These are phyloP conservation scores for Bilobella aurantiaca DNA, from an alignment of 1,140 invertebrate genomes.

Conservation along the genomic window DNA sequence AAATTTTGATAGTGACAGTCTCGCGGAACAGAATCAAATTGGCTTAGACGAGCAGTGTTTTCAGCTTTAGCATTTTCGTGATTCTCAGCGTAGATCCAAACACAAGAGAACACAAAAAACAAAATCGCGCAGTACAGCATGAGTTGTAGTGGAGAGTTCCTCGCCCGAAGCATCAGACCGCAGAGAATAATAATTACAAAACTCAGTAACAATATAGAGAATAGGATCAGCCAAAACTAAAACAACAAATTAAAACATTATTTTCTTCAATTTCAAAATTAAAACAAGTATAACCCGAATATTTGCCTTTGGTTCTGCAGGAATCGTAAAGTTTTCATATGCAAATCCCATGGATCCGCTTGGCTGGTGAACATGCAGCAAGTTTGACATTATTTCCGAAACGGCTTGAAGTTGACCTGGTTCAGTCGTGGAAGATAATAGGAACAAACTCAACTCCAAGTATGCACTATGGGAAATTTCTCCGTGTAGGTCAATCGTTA, in stretches of 20 bases:
- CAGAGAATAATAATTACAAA: slow-evolving; percentile 18
- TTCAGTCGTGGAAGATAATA: background rate
- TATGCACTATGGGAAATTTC: slow-evolving; percentile 28
- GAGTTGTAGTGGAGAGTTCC: background rate
- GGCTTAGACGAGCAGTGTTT: slow-evolving; percentile 16
- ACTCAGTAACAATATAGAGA: slow-evolving; percentile 6
- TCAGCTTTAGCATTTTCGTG: slow-evolving; percentile 15
- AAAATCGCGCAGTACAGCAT: slow-evolving; percentile 21
- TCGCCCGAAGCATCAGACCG: background rate
- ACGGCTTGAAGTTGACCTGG: slow-evolving; percentile 3
- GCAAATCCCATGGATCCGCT: background rate
- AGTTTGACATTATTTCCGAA: slow-evolving; percentile 20
- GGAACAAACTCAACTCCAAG: slow-evolving; percentile 22
- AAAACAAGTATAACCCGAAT: too few relatives aligned
- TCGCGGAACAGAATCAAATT: slow-evolving; percentile 14
- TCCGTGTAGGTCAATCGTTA: slow-evolving; percentile 31
- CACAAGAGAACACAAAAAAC: slow-evolving; percentile 24
- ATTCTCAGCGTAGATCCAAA: slow-evolving; percentile 16
- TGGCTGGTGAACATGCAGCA: slow-evolving; percentile 2
- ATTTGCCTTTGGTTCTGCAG: too few relatives aligned
- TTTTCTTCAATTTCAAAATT: too few relatives aligned
- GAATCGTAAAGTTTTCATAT: too few relatives aligned
- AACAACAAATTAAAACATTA: background rate
- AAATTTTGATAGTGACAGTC: slow-evolving; percentile 30
- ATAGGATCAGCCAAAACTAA: slow-evolving; percentile 15